phyloP scores from a whole-genome alignment of 1,140 invertebrate genomes.

The Heliconius himera region DNA sequence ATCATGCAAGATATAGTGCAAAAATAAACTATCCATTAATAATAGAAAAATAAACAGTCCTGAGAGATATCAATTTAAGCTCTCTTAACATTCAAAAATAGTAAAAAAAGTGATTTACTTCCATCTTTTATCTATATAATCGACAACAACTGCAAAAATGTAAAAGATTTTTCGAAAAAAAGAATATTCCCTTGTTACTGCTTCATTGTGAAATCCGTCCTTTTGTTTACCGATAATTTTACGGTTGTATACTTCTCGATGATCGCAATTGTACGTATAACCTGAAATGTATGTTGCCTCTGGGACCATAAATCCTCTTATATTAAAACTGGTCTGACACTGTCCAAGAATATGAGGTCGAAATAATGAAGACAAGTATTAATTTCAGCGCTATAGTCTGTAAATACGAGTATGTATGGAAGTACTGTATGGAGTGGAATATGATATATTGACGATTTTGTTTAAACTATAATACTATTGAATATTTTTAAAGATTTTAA shows the following conservation, averaged over 20 bases:
- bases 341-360: constrained; percentile 39
- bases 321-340: constrained; percentile 47
- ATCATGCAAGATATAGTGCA: no score
- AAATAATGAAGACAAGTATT: constrained; percentile 44
- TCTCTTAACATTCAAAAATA: neutral
- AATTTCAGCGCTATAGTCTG: neutral
- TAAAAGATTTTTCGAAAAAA: neutral
- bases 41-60: no score
- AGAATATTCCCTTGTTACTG: constrained; percentile 7
- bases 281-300: constrained; percentile 45
- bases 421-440: neutral
- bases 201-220: constrained; percentile 2
- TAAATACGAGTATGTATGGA: neutral
- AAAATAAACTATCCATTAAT: no score
- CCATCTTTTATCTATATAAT: neutral
- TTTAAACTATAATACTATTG: neutral
- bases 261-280: constrained; percentile 35
- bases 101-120: neutral
- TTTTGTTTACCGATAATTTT: constrained; percentile 11
- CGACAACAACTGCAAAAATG: neutral
- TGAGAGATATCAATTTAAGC: neutral
- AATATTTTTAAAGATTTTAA: no score
- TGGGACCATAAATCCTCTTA: constrained; percentile 46
- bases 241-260: constrained; percentile 21
- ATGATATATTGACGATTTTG: neutral